Base-by-base conservation (phyloP, 1,140 invertebrate species). In the Holotrichia oblita region DNA sequence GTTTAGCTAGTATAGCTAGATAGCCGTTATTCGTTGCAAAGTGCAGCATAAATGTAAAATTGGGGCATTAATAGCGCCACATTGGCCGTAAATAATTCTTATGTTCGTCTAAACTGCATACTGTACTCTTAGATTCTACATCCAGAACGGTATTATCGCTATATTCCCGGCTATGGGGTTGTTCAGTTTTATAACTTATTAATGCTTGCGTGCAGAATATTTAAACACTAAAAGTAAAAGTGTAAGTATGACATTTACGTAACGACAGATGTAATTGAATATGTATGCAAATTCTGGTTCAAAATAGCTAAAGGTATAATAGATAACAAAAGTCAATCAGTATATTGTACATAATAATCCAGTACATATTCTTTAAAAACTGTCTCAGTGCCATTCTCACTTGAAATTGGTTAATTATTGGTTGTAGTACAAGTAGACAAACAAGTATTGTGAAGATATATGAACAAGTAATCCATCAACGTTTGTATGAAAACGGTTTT, bases 51-150 rank as follows among this genome's bases (percentile, higher is more conserved):
- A 80, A 80, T 80, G 79, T 80, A 73, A 78, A 80, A 78, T 77
- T 80, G 76, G 72, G 55, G 61, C 59, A 80, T 78, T 74, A 80
- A 22, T 34, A 80, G 77, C 76, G 76, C 79, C 55, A 72, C 72
- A 74, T 64, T 74, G 41, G n/a, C 40, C 76, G 77, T 80, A 80
- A 80, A 80, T 80, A 80, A 80, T 75, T 80, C 72, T 76, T 78
- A 80, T 78, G 73, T 44, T 75, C 76, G 73, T 72, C 77, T 78
- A 75, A 80, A 80, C 73, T 76, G 78, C 9, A 27, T 27, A 24
- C 61, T 20, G 22, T 69, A 27, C 61, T 69, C 61, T 69, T 69
- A 69, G 61, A 69, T 69, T 69, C 22, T 20, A 69, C 27, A 69
- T 69, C 24, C 61, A 20, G 10, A 69, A 10, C 61, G 61, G 20